Percentiles rank a stretch among this genome's conserved stretches.
These are phyloP conservation scores for Ormyrus labotus DNA, from an alignment of 2,888 invertebrate species.

Conservation along the genomic window DNA sequence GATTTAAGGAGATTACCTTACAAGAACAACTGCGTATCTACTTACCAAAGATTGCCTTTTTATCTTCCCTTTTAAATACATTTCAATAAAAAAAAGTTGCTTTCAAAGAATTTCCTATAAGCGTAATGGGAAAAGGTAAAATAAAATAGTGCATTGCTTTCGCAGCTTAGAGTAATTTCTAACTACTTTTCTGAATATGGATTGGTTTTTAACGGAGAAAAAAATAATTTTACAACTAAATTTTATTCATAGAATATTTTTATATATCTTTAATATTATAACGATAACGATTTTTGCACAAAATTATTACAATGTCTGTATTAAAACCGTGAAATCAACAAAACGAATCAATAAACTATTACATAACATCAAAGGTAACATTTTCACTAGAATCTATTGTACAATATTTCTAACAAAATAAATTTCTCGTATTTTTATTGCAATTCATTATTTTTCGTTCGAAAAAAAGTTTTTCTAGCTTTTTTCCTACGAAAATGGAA, in stretches of 20 bases:
- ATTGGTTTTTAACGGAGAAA: no score
- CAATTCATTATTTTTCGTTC: conserved; percentile 26
- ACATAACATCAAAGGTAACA: conserved; percentile 43
- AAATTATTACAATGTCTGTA: conserved; percentile 22
- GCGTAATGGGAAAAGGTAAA: no score
- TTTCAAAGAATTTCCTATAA: no score
- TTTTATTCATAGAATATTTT: conserved; percentile 23
- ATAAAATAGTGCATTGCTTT: no score
- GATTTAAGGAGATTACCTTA: no score
- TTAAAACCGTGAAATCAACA: conserved; percentile 35
- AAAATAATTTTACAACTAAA: neutral
- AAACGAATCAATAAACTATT: conserved; percentile 12
- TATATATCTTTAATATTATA: conserved; percentile 47
- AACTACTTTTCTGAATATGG: no score
- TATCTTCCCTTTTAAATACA: no score
- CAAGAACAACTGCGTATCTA: no score
- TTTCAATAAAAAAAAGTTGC: no score
- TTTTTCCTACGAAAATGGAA: conserved; percentile 21
- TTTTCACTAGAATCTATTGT: conserved; percentile 7
- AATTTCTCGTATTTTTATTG: conserved; percentile 19
- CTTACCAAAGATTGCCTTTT: no score
- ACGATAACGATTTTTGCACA: conserved; percentile 40
- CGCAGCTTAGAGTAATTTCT: no score
- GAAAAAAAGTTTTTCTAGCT: conserved; percentile 36
- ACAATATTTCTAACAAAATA: conserved; percentile 25